Conservation (phyloP, 2,113 vertebrate species). For the Otocyon megalotis region DNA sequence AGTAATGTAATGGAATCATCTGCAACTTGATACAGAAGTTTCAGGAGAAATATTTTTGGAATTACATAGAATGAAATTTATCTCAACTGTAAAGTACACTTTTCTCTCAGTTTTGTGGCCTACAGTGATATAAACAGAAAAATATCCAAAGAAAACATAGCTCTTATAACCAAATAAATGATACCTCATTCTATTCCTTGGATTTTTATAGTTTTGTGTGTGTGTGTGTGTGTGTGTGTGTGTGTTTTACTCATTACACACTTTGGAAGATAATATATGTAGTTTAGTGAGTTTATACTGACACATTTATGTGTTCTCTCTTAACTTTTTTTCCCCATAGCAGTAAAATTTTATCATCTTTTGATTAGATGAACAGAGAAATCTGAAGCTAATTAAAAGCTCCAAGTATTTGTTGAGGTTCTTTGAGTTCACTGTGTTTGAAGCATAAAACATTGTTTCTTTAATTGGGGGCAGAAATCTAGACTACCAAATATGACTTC, state of each 20-base stretch:
- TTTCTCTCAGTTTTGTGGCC: not conserved
- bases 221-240: too few relatives aligned
- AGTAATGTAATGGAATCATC: not conserved
- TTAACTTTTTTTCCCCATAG: not conserved
- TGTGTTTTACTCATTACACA: conserved; percentile 23
- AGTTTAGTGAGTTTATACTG: conserved; percentile 41
- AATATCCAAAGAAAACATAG: not conserved
- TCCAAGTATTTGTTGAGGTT: not conserved
- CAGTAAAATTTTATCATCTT: conserved; percentile 58
- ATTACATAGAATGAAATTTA: not conserved
- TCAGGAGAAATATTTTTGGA: not conserved
- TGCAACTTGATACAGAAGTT: not conserved
- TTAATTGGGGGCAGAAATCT: not conserved
- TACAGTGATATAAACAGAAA: conserved; percentile 31
- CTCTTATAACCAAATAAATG: not conserved
- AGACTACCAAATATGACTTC: not conserved
- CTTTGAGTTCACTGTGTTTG: not conserved
- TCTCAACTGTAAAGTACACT: not conserved
- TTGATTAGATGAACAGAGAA: conserved; percentile 63
- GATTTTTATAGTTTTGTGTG: conserved; percentile 18
- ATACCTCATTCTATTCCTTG: not conserved
- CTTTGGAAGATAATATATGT: not conserved
- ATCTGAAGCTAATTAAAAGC: conserved; percentile 67
- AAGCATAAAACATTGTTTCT: not conserved
- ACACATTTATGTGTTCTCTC: not conserved